Conservation (phyloP, 2,113 vertebrate species). For the pig (Sus scrofa) region DNA sequence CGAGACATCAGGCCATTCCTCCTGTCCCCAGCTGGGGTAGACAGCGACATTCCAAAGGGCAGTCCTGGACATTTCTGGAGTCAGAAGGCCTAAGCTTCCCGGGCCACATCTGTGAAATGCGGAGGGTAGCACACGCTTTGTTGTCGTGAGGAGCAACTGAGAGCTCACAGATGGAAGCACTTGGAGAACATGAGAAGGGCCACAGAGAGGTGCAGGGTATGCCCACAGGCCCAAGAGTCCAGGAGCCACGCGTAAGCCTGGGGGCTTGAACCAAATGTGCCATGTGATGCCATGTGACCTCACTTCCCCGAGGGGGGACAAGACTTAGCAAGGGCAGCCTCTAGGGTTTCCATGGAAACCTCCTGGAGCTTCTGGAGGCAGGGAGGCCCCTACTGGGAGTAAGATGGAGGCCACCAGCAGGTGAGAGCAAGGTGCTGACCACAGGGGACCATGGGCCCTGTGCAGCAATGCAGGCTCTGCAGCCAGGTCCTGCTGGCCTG, state of each 20-base stretch:
- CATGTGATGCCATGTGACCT: not conserved
- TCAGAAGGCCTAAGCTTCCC: not conserved
- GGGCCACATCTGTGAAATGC: slow-evolving; percentile 8
- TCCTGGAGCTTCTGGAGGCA: not conserved
- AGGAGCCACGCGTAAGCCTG: not conserved
- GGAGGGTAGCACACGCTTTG: not conserved
- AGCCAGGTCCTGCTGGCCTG: not conserved
- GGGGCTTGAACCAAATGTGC: not conserved
- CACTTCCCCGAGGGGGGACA: not conserved
- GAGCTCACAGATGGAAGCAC: not conserved
- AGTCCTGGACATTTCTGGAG: not conserved
- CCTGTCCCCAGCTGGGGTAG: not conserved
- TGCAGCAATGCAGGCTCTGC: rapidly evolving
- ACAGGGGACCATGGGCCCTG: not conserved
- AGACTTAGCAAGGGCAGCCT: not conserved
- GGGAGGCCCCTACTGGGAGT: not conserved
- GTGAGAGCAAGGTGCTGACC: not conserved
- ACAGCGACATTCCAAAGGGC: not conserved
- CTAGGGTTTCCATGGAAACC: not conserved
- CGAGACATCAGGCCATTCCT: not conserved
- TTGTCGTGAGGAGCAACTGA: not conserved
- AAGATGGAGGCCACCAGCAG: not conserved
- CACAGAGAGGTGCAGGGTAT: not conserved
- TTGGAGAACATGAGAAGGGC: not conserved
- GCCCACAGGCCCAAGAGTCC: not conserved